Evolutionary conservation across 2,797 vertebrate genomes (phyloP), one percentile per base, ranked within the genome.

Genomic region (Sebastes hubbsi): DNA sequence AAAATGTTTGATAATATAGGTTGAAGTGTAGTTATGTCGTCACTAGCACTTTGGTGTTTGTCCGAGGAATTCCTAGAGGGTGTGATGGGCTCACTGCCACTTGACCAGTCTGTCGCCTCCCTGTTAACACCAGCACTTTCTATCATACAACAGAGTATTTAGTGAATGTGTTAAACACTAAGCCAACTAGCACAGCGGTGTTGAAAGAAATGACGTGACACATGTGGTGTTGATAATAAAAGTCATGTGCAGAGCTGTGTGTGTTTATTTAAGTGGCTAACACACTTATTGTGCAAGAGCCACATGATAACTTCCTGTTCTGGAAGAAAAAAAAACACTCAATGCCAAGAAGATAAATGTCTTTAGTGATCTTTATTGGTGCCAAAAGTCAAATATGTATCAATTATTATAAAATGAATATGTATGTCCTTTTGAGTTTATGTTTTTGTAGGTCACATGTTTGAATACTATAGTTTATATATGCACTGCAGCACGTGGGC

Each of bases 191-290:
- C 82, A 20, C 72, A 56, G 69, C 29, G 12, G 77, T 87, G 86
- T 88, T 73, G 80, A 83, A 78, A 76, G 71, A 74, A 84, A 86
- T 84, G 81, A 88, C 74, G 85, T 77, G 83, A 88, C 84, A 63
- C 58, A 34, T 72, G 63, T 68, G 79, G 77, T 81, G 87, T 86
- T 90, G 77, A 88, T 78, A 77, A 81, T 75, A 49, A 69, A 88
- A 87, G 90, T 92, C 88, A 89, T 86, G 92, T 89, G 85, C 72
- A 30, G 54, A 79, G 60, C 59, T 60, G 62, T 72, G 62, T 80
- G 72, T 91, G 88, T 93, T 91, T 89, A 76, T 85, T 85, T 80
- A 65, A 75, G 87, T 70, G 67, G 80, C 71, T 86, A 56, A 82
- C 55, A 59, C 61, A 61, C 64, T 72, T 34, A 75, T 89, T 91